Evolutionary conservation across 2,888 invertebrate genomes (phyloP).

Genomic region (Stenolophus ochropezus): DNA sequence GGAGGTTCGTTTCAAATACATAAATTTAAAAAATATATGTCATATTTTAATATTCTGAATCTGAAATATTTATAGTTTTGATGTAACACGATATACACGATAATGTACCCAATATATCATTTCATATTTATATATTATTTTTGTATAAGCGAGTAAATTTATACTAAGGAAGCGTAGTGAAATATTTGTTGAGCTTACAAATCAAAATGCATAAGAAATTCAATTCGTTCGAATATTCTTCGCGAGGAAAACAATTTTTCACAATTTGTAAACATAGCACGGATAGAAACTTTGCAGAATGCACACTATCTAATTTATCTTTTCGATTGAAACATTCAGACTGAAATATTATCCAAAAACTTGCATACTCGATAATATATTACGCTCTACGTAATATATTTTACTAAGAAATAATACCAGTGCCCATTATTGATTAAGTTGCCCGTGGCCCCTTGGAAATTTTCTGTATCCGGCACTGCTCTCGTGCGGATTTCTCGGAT

Average conservation of each 20-base stretch:
- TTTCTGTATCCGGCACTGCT: not conserved
- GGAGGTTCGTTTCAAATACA: too few species aligned
- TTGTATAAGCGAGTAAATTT: not conserved
- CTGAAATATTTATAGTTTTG: too few species aligned
- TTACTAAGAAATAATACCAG: not conserved
- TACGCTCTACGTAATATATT: not conserved
- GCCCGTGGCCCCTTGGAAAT: not conserved
- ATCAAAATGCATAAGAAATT: not conserved
- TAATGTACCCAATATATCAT: too few species aligned
- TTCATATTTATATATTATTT: not conserved
- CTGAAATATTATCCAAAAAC: too few species aligned
- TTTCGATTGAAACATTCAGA: not conserved
- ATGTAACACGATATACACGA: too few species aligned
- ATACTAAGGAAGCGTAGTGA: not conserved
- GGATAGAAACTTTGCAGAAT: not conserved
- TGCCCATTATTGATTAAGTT: not conserved
- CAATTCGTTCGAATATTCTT: not conserved
- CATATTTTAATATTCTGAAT: too few species aligned
- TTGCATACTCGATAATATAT: not conserved
- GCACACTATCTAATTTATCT: not conserved
- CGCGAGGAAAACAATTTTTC: not conserved
- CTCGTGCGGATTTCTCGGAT: conserved; percentile 32
- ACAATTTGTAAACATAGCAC: not conserved
- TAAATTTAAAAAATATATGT: too few species aligned
- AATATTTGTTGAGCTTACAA: not conserved